A percentile compares a stretch with the other conserved stretches of the same genome.
Evolutionary conservation across 2,888 invertebrate genomes (phyloP).

Genomic region (Uropetala carovei): DNA sequence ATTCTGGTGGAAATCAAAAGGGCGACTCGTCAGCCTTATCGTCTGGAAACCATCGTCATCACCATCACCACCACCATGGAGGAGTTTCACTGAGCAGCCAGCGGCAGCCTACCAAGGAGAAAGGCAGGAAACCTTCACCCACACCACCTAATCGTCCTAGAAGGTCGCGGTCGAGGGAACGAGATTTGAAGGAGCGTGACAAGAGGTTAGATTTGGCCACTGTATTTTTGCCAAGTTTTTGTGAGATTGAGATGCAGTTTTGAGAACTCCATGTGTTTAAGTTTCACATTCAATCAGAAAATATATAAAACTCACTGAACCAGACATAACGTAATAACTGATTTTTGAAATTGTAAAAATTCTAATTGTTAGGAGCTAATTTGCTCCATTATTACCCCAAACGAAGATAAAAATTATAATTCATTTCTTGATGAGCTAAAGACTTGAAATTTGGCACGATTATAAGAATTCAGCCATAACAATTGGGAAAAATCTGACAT

Average conservation of each 20-base stretch:
- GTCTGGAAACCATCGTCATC: constrained; percentile 48
- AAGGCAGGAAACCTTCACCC: constrained; percentile 70
- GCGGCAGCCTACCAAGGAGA: constrained; percentile 71
- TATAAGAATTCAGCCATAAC: too few species aligned
- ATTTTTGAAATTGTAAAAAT: too few species aligned
- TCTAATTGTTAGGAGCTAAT: too few species aligned
- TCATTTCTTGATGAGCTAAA: too few species aligned
- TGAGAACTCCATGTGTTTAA: constrained; percentile 66
- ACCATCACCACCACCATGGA: constrained; percentile 50
- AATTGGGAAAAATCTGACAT: too few species aligned
- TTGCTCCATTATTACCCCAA: too few species aligned
- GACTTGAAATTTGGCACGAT: too few species aligned
- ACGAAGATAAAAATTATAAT: too few species aligned
- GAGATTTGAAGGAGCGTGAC: constrained; percentile 56
- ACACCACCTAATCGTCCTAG: constrained; percentile 71
- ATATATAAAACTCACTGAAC: too few species aligned
- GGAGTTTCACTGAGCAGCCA: neutral
- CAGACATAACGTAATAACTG: constrained; percentile 72
- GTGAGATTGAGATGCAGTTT: constrained; percentile 72
- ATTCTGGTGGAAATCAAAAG: constrained; percentile 41
- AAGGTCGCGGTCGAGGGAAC: constrained; percentile 44
- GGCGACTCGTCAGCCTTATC: constrained; percentile 34
- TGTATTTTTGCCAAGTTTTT: too few species aligned
- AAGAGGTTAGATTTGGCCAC: neutral
- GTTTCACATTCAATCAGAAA: too few species aligned